Evolutionary conservation across 2,797 vertebrate species (phyloP), one percentile per base, ranked within the genome.

Genomic region (Vipera latastei): DNA sequence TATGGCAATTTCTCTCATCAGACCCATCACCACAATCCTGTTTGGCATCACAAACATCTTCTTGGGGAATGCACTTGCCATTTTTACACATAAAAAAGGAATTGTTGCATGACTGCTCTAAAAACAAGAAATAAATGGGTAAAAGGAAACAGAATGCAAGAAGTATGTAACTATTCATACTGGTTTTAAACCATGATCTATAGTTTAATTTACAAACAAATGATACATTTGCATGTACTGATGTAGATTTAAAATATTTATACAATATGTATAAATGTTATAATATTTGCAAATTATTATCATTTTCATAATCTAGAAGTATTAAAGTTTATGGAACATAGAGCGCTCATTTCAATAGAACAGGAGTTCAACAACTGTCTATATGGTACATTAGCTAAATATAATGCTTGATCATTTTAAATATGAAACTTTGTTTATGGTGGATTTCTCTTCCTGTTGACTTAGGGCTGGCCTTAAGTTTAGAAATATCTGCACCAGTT

Each of bases 1-100:
- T 91, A 88, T 99, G 98, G 97, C 99, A 99, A 97, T 98, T 99
- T 96, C 97, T 98, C 96, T 99, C 99, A 97, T 99, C 99, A 16
- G 99, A 99, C 38, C 97, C 98, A 97, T 99, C 99, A 0, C 98
- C 98, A 85, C 99, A 99, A 94, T 99, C 99, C 94, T 99, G 98
- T 93, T 97, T 98, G 92, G 96, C 98, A 96, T 99, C 98, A 94
- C 99, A 99, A 59, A 99, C 98, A 94, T 96, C 96, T 9, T 97
- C 97, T 90, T 98, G 98, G 59, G 98, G 98, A 95, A 99, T 98
- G 96, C 99, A 99, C 96, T 98, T 99, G 55, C 99, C 99, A 94
- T 99, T 99, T 97, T 98, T 98, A 96, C 99, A 98, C 97, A 98
- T 97, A 96, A 98, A 98, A 97, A 97, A 98, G 95, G 98, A 98